These are phyloP conservation scores for Alligator mississippiensis DNA, from an alignment of 2,113 vertebrate species.

Conservation along the genomic window DNA sequence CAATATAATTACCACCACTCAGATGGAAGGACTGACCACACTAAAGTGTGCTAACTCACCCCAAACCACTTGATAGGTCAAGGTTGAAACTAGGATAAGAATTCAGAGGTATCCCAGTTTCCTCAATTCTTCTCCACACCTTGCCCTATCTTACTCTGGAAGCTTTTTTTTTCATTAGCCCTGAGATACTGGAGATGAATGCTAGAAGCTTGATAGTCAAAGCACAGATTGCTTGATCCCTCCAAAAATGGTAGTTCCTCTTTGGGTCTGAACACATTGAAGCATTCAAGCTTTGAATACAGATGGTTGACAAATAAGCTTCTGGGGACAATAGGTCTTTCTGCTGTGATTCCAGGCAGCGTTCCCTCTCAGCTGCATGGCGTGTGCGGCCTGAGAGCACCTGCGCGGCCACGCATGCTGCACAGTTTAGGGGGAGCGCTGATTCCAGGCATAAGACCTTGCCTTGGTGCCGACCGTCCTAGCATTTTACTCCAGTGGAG, in stretches of 20 bases:
- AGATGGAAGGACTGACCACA: slow-evolving; percentile 39
- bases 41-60: neutral
- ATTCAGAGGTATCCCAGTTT: neutral
- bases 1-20: neutral
- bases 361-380: neutral
- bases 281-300: neutral
- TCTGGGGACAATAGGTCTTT: no score
- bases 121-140: neutral
- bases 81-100: neutral
- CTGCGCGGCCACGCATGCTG: no score
- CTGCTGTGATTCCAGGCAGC: neutral
- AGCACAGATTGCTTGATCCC: neutral
- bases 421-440: neutral
- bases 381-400: no score
- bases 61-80: neutral
- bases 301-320: no score
- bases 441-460: slow-evolving; percentile 38
- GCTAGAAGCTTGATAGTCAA: neutral
- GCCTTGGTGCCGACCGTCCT: neutral
- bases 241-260: no score
- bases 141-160: slow-evolving; percentile 20
- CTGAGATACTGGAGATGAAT: neutral
- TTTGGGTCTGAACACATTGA: neutral
- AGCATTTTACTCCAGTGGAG: neutral
- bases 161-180: slow-evolving; percentile 13